Percentiles rank a stretch among this genome's conserved stretches.
phyloP scores from a whole-genome alignment of 1,140 invertebrate genomes.

The Zophobas atratus region DNA sequence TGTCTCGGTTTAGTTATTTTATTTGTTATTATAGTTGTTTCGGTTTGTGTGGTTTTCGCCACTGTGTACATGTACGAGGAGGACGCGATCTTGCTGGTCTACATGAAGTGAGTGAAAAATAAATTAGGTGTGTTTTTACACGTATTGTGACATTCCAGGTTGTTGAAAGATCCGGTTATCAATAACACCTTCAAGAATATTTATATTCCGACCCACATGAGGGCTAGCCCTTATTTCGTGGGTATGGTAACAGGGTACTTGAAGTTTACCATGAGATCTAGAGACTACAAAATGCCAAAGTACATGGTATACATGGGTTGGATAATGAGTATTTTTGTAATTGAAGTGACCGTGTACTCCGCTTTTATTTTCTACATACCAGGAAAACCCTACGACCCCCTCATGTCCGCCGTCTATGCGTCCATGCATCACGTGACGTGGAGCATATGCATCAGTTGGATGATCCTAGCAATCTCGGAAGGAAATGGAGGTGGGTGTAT shows the following conservation, averaged over 20 bases:
- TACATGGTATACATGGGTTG: constrained; percentile 51
- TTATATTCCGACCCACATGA: constrained; percentile 81
- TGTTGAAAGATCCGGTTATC: constrained; percentile 73
- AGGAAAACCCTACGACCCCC: constrained; percentile 71
- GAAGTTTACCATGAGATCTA: constrained; percentile 73
- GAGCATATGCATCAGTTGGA: constrained; percentile 80
- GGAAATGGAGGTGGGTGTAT: constrained; percentile 58
- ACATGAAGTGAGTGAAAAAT: constrained; percentile 73
- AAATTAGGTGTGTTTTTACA: not conserved
- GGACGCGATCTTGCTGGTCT: constrained; percentile 77
- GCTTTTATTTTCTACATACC: constrained; percentile 76
- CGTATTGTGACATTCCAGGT: constrained; percentile 68
- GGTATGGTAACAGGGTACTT: constrained; percentile 76
- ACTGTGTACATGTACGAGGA: constrained; percentile 74
- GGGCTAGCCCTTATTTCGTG: constrained; percentile 77
- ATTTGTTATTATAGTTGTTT: constrained; percentile 71
- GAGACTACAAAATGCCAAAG: constrained; percentile 66
- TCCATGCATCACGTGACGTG: constrained; percentile 77
- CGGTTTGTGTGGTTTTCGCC: constrained; percentile 75
- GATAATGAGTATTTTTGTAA: constrained; percentile 65
- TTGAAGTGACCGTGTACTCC: constrained; percentile 70
- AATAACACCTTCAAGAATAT: constrained; percentile 76
- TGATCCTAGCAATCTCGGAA: constrained; percentile 72
- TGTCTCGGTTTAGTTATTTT: constrained; percentile 72
- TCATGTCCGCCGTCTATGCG: constrained; percentile 78